Percentiles rank a stretch among this genome's conserved stretches.
Conservation (phyloP, 2,113 vertebrate species). For the Corythoichthys haematopterus region DNA sequence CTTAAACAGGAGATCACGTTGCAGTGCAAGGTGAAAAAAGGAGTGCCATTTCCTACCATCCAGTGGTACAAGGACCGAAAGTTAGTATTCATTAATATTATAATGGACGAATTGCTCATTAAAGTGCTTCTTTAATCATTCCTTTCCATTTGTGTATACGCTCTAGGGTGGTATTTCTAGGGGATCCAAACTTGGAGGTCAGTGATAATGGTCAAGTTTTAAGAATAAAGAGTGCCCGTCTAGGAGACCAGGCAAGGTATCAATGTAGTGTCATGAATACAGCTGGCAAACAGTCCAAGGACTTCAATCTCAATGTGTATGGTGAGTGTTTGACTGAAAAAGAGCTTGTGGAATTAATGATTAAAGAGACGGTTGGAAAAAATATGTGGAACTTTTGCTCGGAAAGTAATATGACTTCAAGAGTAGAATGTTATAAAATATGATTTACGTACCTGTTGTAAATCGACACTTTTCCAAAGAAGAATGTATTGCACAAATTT, state of each 20-base stretch:
- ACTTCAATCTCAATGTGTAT: constrained; percentile 80
- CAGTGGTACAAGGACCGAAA: constrained; percentile 96
- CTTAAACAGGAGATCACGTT: constrained; percentile 78
- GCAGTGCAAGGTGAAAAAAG: constrained; percentile 80
- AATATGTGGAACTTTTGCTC: not conserved
- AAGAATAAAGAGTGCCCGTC: constrained; percentile 78
- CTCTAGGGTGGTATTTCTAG: constrained; percentile 80
- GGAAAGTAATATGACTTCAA: not conserved
- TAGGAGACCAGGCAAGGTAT: constrained; percentile 87
- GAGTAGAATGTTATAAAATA: not conserved
- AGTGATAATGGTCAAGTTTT: constrained; percentile 79
- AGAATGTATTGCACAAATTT: not conserved
- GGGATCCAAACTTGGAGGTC: constrained; percentile 82
- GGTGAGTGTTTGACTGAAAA: constrained; percentile 65
- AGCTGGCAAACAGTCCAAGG: constrained; percentile 85
- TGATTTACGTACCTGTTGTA: not conserved
- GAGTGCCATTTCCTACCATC: constrained; percentile 82
- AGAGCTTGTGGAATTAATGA: not conserved
- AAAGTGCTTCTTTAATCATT: not conserved
- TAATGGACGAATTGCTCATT: not conserved
- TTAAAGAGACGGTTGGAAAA: not conserved
- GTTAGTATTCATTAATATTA: constrained; percentile 71
- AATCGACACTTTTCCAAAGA: not conserved
- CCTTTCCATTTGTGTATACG: not conserved
- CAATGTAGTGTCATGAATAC: constrained; percentile 83